Base-by-base conservation (phyloP, 2,113 vertebrate genomes). In the Acrocephalus arundinaceus region DNA sequence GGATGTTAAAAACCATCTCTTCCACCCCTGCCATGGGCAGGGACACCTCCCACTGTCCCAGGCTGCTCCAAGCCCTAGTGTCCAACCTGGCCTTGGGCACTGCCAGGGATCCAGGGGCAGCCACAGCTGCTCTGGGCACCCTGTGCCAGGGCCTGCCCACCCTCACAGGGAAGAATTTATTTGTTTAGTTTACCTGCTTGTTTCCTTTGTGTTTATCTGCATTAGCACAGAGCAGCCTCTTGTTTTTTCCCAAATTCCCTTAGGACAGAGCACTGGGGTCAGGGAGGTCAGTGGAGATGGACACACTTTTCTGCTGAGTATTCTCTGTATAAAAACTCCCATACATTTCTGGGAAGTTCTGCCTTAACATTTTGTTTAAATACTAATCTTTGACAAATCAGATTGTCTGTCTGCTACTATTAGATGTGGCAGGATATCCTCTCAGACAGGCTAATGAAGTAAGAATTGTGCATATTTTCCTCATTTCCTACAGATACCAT, bases 401-500 rank as follows among this genome's bases (percentile, higher is more conserved):
- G 90, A 88, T 93, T 93, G 80, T 87, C 93, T 96, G 93, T 74
- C 90, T 95, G 85, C 74, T 96, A 72, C 62, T 86, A 75, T 88
- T 93, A 89, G 41, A 87, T 91, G 88, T 86, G 97, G 90, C 95
- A 97, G 96, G 94, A 96, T 91, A 86, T 96, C 94, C 93, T 96
- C 76, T 89, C 93, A 95, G 95, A 89, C 94, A 96, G 84, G 84
- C 91, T 98, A 98, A 97, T 97, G 97, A 97, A 97, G 91, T 96
- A 96, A 96, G 93, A 95, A 97, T 85, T 95, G 96, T 94, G 95
- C 92, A 24, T 97, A 96, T 92, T 96, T 96, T 96, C 96, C 94
- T 97, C 96, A 97, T 98, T 98, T 98, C 93, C 95, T 97, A 88
- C 84, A 96, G 82, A 87, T 92, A 96, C 96, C 95, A 97, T 98